These are phyloP conservation scores for Nothobranchius kuhntae DNA, from an alignment of 2,113 vertebrate species.

Conservation along the genomic window DNA sequence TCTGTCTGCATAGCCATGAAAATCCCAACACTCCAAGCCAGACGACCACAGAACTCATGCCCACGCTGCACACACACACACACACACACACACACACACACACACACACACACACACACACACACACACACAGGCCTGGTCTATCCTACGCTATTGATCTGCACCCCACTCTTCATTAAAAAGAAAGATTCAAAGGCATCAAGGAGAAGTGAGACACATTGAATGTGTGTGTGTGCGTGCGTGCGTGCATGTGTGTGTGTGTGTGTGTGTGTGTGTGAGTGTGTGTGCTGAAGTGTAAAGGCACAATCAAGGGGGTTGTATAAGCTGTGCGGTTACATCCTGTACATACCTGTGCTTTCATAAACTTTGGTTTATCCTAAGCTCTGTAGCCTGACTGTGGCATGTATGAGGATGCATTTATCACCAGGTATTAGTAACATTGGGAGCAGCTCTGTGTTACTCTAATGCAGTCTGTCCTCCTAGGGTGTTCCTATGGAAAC, in stretches of 20 bases:
- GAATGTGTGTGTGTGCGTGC: constrained; percentile 28
- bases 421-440: constrained; percentile 69
- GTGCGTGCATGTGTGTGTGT: background rate
- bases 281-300: constrained; percentile 38
- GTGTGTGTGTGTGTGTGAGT: constrained; percentile 27
- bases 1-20: constrained; percentile 65
- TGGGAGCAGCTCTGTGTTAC: constrained; percentile 70
- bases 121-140: constrained; percentile 53
- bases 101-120: constrained; percentile 32
- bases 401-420: constrained; percentile 24
- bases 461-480: constrained; percentile 70
- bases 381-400: background rate
- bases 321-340: constrained; percentile 52
- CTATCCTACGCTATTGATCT: constrained; percentile 73
- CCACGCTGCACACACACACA: constrained; percentile 49
- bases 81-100: constrained; percentile 36
- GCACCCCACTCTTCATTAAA: constrained; percentile 77
- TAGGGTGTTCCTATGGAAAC: constrained; percentile 80
- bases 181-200: constrained; percentile 71
- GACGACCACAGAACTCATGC: constrained; percentile 72
- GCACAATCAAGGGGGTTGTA: constrained; percentile 62
- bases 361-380: constrained; percentile 21
- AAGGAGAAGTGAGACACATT: constrained; percentile 56
- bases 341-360: constrained; percentile 15
- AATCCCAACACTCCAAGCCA: constrained; percentile 71